A percentile compares a stretch with the other conserved stretches of the same genome.
These are phyloP conservation scores for Pedetes capensis DNA, from an alignment of 2,113 vertebrate genomes.

Conservation along the genomic window DNA sequence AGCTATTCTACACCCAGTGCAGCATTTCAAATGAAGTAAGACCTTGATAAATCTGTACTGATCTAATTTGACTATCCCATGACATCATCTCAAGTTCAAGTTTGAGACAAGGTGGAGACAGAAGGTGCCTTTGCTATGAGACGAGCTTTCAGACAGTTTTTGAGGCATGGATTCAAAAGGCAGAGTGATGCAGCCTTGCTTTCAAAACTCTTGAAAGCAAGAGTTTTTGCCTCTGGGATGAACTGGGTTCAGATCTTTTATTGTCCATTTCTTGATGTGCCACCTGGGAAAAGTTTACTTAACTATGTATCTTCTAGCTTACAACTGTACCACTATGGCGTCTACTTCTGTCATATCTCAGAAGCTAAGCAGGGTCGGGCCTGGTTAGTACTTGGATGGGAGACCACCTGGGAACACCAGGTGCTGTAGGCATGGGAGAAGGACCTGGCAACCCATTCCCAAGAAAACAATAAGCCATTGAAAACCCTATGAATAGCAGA, in stretches of 20 bases:
- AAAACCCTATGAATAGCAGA: too few relatives aligned
- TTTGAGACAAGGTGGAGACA: constrained; percentile 66
- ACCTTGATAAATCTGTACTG: constrained; percentile 54
- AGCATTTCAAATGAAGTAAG: constrained; percentile 44
- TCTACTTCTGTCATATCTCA: too few relatives aligned
- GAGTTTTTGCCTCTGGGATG: neutral
- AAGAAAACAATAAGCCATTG: too few relatives aligned
- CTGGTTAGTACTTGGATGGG: too few relatives aligned
- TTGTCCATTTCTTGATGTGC: neutral
- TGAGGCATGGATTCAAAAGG: neutral
- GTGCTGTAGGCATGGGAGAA: too few relatives aligned
- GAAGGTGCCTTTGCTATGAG: constrained; percentile 66
- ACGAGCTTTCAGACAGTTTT: neutral
- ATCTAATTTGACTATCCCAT: constrained; percentile 62
- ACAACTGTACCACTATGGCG: too few relatives aligned
- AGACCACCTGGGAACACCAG: too few relatives aligned
- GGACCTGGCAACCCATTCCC: too few relatives aligned
- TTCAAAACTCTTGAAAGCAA: too few relatives aligned
- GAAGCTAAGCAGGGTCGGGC: too few relatives aligned
- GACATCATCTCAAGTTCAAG: constrained; percentile 71
- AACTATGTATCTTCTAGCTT: too few relatives aligned
- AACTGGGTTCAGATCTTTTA: neutral
- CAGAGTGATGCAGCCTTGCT: neutral
- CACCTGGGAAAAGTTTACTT: neutral
- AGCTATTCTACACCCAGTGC: neutral